Percentiles rank a stretch among this genome's conserved stretches.
Conservation (phyloP, 2,113 vertebrate species). For the Paradoxurus hermaphroditus region DNA sequence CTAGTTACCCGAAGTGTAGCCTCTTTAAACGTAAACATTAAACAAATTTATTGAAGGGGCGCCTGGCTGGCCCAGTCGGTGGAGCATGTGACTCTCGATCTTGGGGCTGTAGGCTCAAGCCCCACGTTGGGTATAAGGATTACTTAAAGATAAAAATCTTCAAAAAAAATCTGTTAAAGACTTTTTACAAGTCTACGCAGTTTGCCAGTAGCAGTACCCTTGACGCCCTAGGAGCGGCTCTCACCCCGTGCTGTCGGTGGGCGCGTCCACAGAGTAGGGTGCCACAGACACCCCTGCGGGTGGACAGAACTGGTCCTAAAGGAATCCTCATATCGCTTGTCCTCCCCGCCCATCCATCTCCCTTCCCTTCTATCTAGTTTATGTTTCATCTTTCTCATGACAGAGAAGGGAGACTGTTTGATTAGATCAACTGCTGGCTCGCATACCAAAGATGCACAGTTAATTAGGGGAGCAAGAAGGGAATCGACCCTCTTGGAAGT, state of each 20-base stretch:
- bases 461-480: not conserved
- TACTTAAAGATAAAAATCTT: too few species aligned
- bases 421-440: not conserved
- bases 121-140: too few species aligned
- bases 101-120: too few species aligned
- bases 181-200: not conserved
- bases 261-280: not conserved
- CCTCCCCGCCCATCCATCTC: not conserved
- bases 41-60: not conserved
- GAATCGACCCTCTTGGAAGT: not conserved
- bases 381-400: not conserved
- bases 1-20: not conserved
- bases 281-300: too few species aligned
- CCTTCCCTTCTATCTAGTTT: not conserved
- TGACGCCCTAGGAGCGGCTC: not conserved
- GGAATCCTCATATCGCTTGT: fast-evolving
- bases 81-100: too few species aligned
- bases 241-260: not conserved
- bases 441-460: not conserved
- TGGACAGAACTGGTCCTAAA: not conserved
- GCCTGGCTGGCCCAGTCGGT: too few species aligned
- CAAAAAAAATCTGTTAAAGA: not conserved
- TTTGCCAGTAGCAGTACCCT: not conserved
- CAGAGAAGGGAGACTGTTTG: not conserved
- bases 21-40: not conserved